phyloP scores from a whole-genome alignment of 1,140 invertebrate species.

The Atta texana region DNA sequence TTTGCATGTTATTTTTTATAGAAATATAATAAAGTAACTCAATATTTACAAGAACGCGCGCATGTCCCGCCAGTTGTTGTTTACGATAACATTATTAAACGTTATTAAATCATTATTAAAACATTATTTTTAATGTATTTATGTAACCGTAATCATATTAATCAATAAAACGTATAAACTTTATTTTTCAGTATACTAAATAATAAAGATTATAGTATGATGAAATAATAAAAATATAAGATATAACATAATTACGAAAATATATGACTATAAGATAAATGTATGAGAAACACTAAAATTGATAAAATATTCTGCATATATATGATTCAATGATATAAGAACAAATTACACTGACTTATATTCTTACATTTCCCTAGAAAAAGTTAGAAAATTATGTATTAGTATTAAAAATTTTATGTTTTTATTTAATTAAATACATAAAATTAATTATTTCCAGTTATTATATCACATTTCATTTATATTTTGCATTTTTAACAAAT shows the following conservation, averaged over 20 bases:
- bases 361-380: not conserved
- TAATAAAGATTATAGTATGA: too few species aligned
- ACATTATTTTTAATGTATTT: too few species aligned
- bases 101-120: too few species aligned
- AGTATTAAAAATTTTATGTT: not conserved
- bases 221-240: not conserved
- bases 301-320: not conserved
- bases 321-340: not conserved
- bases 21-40: conserved; percentile 21
- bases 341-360: not conserved
- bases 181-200: too few species aligned
- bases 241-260: not conserved
- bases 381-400: not conserved
- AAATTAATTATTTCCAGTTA: not conserved
- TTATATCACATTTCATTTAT: not conserved
- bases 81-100: too few species aligned
- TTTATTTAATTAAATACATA: not conserved
- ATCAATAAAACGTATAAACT: too few species aligned
- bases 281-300: not conserved
- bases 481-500: not conserved
- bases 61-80: too few species aligned
- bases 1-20: conserved; percentile 29
- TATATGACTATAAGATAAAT: not conserved
- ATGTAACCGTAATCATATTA: too few species aligned
- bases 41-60: conserved; percentile 24